Evolutionary conservation across 2,888 invertebrate genomes (phyloP), one percentile per base, ranked within the genome.

Genomic region (Cartodere bifasciata): DNA sequence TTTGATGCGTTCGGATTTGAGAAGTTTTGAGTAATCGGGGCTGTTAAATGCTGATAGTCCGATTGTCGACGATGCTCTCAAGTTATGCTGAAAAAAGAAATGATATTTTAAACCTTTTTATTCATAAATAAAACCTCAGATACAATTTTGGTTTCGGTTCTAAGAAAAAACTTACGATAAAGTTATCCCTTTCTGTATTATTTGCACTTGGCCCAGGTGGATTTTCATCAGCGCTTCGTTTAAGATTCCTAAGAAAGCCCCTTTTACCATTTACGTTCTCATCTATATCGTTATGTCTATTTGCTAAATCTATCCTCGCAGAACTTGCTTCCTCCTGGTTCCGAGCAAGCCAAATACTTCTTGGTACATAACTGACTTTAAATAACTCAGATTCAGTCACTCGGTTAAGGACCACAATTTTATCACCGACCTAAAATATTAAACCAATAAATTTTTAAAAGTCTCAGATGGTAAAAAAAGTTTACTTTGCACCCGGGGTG

Each of bases 401-500:
- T 48, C 71, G 64, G 46, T 76, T 77, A 42, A 85, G 65, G 41
- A 84, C 77, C 17, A 86, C 75, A 40, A 86, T 68, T 57, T 79
- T 78, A 46, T 83, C 74, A 33, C 78, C 81, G 44, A 80, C 67
- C 64, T 74, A 31, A 27, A 46, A 55, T 7, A 20, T 20, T 20
- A 20, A 20, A 20, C n/a, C 9, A 20, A 7, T 20, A 7, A 9
- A 7, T 24, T 24, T 24, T 11, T 9, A 31, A 2, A 10, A 12
- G 9, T n/a, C 12, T 24, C 4, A 15, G 9, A 5, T 10, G 23
- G 10, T 24, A 4, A 4, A 5, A n/a, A n/a, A n/a, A 12, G 31
- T 46, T 49, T 59, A 77, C 77, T 61, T 71, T 78, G 58, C 90
- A 90, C 28, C 86, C 88, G 32, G 90, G 88, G 63, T 91, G 88